These are phyloP conservation scores for Erebia palarica DNA, from an alignment of 2,888 invertebrate genomes.

Conservation along the genomic window DNA sequence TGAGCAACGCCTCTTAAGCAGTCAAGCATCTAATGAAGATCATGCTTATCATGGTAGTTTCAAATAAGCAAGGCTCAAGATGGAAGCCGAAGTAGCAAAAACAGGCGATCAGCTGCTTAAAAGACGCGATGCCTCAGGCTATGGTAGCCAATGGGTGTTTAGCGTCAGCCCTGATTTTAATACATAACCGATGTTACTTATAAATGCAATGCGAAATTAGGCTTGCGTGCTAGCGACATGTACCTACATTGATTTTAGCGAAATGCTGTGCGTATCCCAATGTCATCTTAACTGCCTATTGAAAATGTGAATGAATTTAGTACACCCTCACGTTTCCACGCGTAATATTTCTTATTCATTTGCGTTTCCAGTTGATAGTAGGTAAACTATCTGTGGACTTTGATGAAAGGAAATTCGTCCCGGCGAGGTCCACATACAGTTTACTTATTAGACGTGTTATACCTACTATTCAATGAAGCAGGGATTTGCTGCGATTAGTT, in stretches of 20 bases:
- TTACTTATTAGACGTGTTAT: no score
- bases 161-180: not conserved
- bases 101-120: not conserved
- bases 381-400: no score
- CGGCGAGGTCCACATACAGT: no score
- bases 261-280: not conserved
- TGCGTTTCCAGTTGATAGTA: no score
- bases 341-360: no score
- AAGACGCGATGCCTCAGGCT: not conserved
- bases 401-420: no score
- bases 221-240: slow-evolving; percentile 47
- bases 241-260: not conserved
- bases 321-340: no score
- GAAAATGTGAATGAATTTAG: no score
- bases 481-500: not conserved
- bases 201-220: slow-evolving; percentile 42
- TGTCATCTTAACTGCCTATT: not conserved
- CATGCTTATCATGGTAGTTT: no score
- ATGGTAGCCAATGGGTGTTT: not conserved
- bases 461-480: no score
- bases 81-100: no score
- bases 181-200: not conserved
- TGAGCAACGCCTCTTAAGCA: not conserved
- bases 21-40: not conserved
- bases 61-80: no score